Evolutionary conservation across 2,113 vertebrate genomes (phyloP).

Genomic region (Carassius auratus): DNA sequence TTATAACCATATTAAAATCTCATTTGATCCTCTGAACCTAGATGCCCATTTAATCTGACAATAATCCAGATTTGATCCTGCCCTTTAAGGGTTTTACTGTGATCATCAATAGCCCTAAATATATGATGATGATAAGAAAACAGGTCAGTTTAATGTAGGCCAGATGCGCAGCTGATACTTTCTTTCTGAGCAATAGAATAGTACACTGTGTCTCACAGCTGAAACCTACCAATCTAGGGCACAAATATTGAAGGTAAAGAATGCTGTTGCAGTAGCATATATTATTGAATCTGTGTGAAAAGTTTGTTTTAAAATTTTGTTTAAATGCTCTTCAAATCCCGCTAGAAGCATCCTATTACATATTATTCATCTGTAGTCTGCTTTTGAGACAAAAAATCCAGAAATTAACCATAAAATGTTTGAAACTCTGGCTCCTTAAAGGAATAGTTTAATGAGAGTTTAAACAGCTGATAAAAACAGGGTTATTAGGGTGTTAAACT

Average conservation of each 20-base stretch:
- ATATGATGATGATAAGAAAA: constrained; percentile 42
- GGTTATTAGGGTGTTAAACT: no score
- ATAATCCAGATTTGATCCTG: neutral
- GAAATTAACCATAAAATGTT: neutral
- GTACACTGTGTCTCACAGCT: constrained; percentile 33
- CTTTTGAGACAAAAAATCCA: neutral
- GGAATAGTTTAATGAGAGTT: neutral
- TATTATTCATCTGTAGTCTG: constrained; percentile 7
- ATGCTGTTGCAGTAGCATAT: constrained; percentile 41
- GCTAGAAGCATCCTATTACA: neutral
- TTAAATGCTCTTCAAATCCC: neutral
- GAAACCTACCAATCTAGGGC: constrained; percentile 25
- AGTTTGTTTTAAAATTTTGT: constrained; percentile 1
- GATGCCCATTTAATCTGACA: neutral
- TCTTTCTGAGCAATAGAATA: constrained; percentile 49
- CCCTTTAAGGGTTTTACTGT: neutral
- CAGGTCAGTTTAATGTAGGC: constrained; percentile 58
- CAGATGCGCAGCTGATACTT: constrained; percentile 50
- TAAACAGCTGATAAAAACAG: no score
- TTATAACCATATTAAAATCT: constrained; percentile 5
- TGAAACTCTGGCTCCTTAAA: neutral
- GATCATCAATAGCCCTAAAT: constrained; percentile 43
- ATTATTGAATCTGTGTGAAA: constrained; percentile 50
- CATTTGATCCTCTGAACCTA: neutral
- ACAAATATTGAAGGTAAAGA: constrained; percentile 2